Conservation (phyloP, 2,888 invertebrate genomes). For the Margaritifera margaritifera region DNA sequence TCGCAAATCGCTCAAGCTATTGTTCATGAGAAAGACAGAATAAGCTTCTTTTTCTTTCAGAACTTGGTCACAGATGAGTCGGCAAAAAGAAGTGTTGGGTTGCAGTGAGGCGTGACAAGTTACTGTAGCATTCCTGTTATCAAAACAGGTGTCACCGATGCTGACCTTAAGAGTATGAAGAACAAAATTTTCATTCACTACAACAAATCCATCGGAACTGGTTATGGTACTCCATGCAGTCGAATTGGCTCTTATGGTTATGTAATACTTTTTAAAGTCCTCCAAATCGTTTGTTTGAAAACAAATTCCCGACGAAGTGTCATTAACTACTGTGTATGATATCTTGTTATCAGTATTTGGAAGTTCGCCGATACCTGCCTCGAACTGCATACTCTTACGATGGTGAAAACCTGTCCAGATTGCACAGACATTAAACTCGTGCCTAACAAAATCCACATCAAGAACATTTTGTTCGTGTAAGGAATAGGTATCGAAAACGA, state of each 20-base stretch:
- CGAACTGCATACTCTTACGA: constrained; percentile 10
- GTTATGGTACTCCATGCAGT: constrained; percentile 10
- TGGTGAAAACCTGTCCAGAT: constrained; percentile 26
- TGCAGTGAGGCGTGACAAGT: too few relatives aligned
- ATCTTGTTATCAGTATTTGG: constrained; percentile 12
- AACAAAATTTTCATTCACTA: constrained; percentile 1
- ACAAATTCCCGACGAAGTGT: background rate
- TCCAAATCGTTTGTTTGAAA: constrained; percentile 5
- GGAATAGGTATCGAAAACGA: constrained; percentile 21
- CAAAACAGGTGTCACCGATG: too few relatives aligned
- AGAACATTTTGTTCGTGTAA: background rate
- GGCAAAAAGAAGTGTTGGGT: too few relatives aligned
- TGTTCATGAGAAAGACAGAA: too few relatives aligned
- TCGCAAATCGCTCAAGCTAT: too few relatives aligned
- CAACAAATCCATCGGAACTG: constrained; percentile 17
- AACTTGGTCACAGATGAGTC: too few relatives aligned
- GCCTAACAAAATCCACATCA: constrained; percentile 14
- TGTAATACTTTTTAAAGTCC: constrained; percentile 5
- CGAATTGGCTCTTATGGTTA: constrained; percentile 10
- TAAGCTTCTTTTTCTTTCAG: too few relatives aligned
- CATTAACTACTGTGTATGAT: background rate
- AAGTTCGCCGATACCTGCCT: constrained; percentile 15
- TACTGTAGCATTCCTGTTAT: too few relatives aligned
- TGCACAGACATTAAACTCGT: constrained; percentile 6
- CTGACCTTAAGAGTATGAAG: background rate